Percentiles rank a stretch among this genome's conserved stretches.
Evolutionary conservation across 1,140 invertebrate genomes (phyloP).

Genomic region (Bombus turneri): DNA sequence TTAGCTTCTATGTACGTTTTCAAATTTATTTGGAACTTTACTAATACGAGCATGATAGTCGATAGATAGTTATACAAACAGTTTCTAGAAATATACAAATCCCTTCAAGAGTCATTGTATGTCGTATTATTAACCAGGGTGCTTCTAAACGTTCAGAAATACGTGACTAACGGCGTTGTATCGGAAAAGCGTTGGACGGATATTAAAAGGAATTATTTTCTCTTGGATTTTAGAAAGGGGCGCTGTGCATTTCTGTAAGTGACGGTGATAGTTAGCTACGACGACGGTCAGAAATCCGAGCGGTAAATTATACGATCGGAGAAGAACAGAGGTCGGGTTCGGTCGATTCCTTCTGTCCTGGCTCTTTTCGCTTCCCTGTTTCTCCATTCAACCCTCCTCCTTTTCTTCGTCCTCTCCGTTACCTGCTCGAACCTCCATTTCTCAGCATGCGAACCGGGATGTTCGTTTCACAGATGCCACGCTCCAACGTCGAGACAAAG

Average conservation of each 20-base stretch:
- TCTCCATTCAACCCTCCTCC: neutral
- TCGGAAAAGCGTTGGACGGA: neutral
- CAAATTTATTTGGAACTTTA: no score
- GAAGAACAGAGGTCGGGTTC: constrained; percentile 12
- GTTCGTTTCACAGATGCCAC: constrained; percentile 36
- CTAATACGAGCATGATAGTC: no score
- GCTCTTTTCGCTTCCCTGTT: constrained; percentile 1
- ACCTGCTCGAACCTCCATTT: constrained; percentile 12
- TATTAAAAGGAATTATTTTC: neutral
- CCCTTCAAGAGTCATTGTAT: no score
- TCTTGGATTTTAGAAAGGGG: constrained; percentile 4
- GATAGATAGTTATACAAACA: no score
- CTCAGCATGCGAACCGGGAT: neutral
- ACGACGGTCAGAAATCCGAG: neutral
- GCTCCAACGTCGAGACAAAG: constrained; percentile 33
- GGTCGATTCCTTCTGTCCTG: constrained; percentile 5
- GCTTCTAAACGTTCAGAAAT: neutral
- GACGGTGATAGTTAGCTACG: neutral
- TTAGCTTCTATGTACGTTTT: no score
- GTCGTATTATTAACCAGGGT: neutral
- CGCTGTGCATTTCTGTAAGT: constrained; percentile 40
- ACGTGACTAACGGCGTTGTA: no score
- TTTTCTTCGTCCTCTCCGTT: constrained; percentile 11
- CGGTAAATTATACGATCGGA: constrained; percentile 47
- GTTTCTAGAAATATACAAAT: no score